These are phyloP conservation scores for Megaustenia siamemsis DNA, from an alignment of 2,888 invertebrate species.

Conservation along the genomic window DNA sequence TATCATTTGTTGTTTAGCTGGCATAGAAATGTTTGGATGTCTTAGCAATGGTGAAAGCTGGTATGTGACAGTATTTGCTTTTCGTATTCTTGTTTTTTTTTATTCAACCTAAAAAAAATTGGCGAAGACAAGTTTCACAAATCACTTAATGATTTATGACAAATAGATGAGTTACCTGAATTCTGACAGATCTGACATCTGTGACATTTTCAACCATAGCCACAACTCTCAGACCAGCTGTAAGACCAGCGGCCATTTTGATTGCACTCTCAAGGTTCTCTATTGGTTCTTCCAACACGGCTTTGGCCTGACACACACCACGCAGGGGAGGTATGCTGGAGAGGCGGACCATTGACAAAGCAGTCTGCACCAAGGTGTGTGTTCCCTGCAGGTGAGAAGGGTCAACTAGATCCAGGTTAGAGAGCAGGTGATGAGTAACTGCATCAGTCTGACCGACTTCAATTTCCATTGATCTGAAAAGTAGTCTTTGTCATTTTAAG, in stretches of 20 bases:
- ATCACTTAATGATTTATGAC: too few species aligned
- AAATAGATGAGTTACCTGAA: constrained; percentile 84
- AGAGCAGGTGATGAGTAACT: constrained; percentile 90
- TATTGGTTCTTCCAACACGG: constrained; percentile 89
- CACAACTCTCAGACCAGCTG: constrained; percentile 91
- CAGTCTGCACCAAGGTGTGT: constrained; percentile 67
- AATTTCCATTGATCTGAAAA: constrained; percentile 78
- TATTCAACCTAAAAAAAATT: too few species aligned
- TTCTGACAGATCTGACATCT: constrained; percentile 87
- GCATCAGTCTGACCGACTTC: constrained; percentile 86
- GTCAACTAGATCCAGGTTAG: constrained; percentile 82
- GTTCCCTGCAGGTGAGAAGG: constrained; percentile 68
- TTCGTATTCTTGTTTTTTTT: too few species aligned
- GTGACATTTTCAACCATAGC: constrained; percentile 91
- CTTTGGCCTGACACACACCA: constrained; percentile 73
- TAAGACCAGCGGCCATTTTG: constrained; percentile 95
- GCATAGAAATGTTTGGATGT: too few species aligned
- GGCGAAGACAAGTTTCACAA: neutral
- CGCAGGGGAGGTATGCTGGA: constrained; percentile 61
- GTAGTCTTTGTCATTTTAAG: neutral
- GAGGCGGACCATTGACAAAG: constrained; percentile 66
- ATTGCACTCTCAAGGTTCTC: constrained; percentile 89
- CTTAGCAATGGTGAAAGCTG: too few species aligned
- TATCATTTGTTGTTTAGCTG: too few species aligned
- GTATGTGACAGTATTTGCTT: too few species aligned